phyloP scores from a whole-genome alignment of 2,797 vertebrate genomes.

The Podarcis siculus region DNA sequence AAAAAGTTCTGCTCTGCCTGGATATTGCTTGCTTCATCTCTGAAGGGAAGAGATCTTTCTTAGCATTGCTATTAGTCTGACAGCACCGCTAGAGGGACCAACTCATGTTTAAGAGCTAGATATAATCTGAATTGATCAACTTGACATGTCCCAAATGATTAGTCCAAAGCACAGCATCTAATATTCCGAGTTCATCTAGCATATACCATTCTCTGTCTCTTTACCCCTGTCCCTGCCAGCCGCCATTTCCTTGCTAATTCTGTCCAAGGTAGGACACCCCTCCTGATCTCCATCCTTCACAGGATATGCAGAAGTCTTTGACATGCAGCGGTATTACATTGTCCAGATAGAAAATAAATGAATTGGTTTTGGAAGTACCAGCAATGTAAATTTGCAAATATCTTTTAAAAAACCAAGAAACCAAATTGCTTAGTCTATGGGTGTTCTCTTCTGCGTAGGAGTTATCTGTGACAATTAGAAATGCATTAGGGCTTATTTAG shows the following conservation, averaged over 20 bases:
- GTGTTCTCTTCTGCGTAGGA: neutral
- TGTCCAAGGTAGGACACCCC: constrained; percentile 16
- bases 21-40: constrained; percentile 48
- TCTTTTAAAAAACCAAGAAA: neutral
- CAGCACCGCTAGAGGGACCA: constrained; percentile 67
- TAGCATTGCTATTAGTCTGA: constrained; percentile 60
- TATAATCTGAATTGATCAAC: constrained; percentile 71
- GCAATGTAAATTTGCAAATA: constrained; percentile 11
- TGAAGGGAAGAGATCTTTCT: constrained; percentile 64
- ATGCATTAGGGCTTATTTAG: neutral
- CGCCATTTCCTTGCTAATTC: constrained; percentile 44
- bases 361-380: neutral
- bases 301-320: constrained; percentile 31
- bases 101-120: constrained; percentile 62
- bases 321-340: constrained; percentile 6
- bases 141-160: constrained; percentile 63
- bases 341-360: neutral
- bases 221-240: neutral
- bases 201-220: neutral
- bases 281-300: constrained; percentile 14
- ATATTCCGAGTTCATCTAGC: constrained; percentile 44
- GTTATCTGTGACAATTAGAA: neutral
- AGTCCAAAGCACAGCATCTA: constrained; percentile 36
- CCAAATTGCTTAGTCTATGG: constrained; percentile 12
- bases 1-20: constrained; percentile 24